Evolutionary conservation across 2,113 vertebrate species (phyloP), one percentile per base, ranked within the genome.

Genomic region (Manacus vitellinus): DNA sequence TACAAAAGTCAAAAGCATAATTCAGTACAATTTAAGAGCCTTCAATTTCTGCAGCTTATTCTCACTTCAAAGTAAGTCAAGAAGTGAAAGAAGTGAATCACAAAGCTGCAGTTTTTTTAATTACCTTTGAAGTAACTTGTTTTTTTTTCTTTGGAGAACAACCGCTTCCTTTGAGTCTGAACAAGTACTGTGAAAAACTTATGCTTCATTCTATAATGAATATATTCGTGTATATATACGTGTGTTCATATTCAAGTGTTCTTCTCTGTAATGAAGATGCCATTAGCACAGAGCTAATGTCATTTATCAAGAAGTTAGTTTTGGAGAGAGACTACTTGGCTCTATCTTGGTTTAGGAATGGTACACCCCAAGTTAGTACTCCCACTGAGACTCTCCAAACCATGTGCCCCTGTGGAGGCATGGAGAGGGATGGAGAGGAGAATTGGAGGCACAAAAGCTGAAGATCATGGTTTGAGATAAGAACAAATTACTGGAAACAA

Each of bases 141-240:
- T 10, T 52, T 63, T 63, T 35, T 71, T 70, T 7, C 10, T 16
- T 37, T 16, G 51, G 23, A 39, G 28, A 44, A 23, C 10, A 63
- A 11, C 62, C 90, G 11, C 14, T 71, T 94, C 24, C 28, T 67
- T 73, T 39, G 39, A 55, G 12, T 59, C 39, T 73, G 47, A 92
- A 47, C 5, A 67, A 51, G 47, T 33, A 31, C 19, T 20, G 8
- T 27, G 65, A 71, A 87, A 90, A 71, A 33, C 13, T 16, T 65
- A 24, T 23, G 8, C 27, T 70, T 66, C 12, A 8, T 80, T 77
- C 35, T 77, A 4, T 51, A 14, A 15, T 35, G 2, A n/a, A n/a
- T n/a, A 24, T 46, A 22, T 62, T 56, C 3, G 2, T 37, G 3
- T 6, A 8, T 43, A 18, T 52, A 21, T n/a, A 4, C 0, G 0